Evolutionary conservation across 2,113 vertebrate species (phyloP).

Genomic region (Grammomys dolichurus): DNA sequence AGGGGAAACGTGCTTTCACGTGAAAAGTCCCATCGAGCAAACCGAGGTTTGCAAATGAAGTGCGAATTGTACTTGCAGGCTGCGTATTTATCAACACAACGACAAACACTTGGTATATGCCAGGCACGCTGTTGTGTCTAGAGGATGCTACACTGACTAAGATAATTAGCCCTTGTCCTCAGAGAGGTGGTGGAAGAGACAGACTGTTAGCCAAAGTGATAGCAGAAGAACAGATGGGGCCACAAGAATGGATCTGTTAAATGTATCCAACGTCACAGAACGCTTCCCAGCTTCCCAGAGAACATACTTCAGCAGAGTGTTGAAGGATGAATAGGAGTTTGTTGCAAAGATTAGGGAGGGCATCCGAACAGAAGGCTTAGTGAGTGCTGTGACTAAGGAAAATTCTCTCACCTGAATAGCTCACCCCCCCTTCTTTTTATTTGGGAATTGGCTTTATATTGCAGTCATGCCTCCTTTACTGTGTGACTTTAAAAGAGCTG

Average conservation of each 20-base stretch:
- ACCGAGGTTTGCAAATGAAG: conserved; percentile 61
- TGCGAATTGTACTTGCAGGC: conserved; percentile 49
- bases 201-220: conserved; percentile 37
- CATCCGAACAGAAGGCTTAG: neutral
- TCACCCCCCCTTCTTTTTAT: neutral
- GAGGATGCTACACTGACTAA: conserved; percentile 50
- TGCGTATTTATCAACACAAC: conserved; percentile 49
- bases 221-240: conserved; percentile 30
- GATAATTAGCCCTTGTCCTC: conserved; percentile 65
- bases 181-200: conserved; percentile 48
- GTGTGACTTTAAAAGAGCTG: conserved; percentile 11
- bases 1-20: conserved; percentile 4
- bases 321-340: conserved; percentile 59
- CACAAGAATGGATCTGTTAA: conserved; percentile 20
- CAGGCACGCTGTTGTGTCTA: conserved; percentile 52
- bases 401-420: neutral
- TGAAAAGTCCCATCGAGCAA: conserved; percentile 60
- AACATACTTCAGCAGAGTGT: conserved; percentile 21
- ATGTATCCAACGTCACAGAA: neutral
- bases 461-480: neutral
- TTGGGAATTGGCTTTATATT: neutral
- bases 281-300: conserved; percentile 2
- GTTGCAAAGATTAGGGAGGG: neutral
- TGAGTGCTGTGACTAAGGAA: neutral
- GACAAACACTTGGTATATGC: conserved; percentile 38